Base-by-base conservation (phyloP, 2,113 vertebrate genomes). In the Caranx melampygus region DNA sequence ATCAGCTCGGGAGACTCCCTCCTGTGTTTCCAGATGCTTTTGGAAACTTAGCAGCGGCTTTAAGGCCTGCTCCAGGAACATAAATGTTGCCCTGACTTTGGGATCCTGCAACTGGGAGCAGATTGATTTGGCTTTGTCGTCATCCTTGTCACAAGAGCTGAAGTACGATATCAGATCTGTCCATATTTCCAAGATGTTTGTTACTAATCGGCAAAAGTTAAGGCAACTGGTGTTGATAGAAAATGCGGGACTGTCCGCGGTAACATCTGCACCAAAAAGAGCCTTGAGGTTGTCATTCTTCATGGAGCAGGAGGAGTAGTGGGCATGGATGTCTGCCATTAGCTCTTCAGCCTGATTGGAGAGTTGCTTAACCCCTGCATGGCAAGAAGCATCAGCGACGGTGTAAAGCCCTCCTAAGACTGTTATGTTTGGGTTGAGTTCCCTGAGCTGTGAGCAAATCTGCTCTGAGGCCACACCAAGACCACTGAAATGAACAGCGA, bases 11-110 rank as follows among this genome's bases (percentile, higher is more conserved):
- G 52, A 59, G 16, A 40, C 78, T n/a, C 78, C 87, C 15, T 89
- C 33, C 1, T 77, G 72, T 12, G 37, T 65, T 82, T 93, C 79
- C 49, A 94, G 63, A n/a, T 33, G 66, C 20, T 31, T 81, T 35
- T 92, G 91, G 67, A 95, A 94, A 20, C 15, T 75, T 21, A 83
- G 74, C 47, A 95, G 88, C 7, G 94, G 93, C 75, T 89, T 91
- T 37, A 95, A 61, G 58, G 89, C 87, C 35, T 92, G 72, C 42
- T 91, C 88, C 51, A 95, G 79, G 71, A 94, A 94, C 86, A 93
- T 84, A 18, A 95, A 93, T 0, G 79, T 88, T 13, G 87, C 83
- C 80, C 74, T 93, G 84, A 95, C 72, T 91, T 90, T 92, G 34
- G 85, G 87, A 82, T 93, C 89, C 57, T 92, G 82, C 58, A 95